A percentile compares a stretch with the other conserved stretches of the same genome.
These are phyloP conservation scores for Styela clava DNA, from an alignment of 23 tunicate genomes.

Conservation along the genomic window DNA sequence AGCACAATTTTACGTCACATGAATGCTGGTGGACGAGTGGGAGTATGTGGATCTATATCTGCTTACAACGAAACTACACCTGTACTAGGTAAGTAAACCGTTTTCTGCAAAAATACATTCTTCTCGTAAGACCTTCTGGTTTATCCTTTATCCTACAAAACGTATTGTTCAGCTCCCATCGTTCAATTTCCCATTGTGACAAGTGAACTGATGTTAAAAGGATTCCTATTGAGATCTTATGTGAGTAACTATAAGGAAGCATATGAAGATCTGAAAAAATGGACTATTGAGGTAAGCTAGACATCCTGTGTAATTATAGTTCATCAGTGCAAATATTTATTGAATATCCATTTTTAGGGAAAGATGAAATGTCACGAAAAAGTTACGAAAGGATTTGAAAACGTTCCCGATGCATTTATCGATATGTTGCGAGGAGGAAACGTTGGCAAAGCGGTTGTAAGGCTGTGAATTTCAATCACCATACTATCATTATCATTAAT, in stretches of 20 bases:
- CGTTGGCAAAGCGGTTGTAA: conserved; percentile 15
- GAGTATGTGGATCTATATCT: conserved; percentile 48
- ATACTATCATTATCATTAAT: no score
- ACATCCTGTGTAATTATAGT: no score
- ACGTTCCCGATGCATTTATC: conserved; percentile 4
- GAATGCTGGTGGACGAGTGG: conserved; percentile 49
- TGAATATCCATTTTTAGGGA: conserved; percentile 11
- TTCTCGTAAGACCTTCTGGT: no score
- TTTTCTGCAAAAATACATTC: no score
- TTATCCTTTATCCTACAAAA: no score
- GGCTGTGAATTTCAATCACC: background rate
- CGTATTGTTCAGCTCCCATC: background rate
- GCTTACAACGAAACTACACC: conserved; percentile 16
- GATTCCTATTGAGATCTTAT: background rate
- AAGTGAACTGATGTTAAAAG: background rate
- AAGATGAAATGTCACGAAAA: background rate
- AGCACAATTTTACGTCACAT: conserved; percentile 35
- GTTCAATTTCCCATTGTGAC: background rate
- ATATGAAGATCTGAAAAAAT: background rate
- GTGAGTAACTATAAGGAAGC: background rate
- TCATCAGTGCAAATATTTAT: no score
- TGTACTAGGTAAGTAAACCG: background rate
- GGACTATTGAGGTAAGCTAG: background rate
- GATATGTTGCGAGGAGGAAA: conserved; percentile 18
- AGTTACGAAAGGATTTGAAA: conserved; percentile 12